A percentile compares a stretch with the other conserved stretches of the same genome.
These are phyloP conservation scores for Oceanites oceanicus DNA, from an alignment of 2,113 vertebrate genomes.

Conservation along the genomic window DNA sequence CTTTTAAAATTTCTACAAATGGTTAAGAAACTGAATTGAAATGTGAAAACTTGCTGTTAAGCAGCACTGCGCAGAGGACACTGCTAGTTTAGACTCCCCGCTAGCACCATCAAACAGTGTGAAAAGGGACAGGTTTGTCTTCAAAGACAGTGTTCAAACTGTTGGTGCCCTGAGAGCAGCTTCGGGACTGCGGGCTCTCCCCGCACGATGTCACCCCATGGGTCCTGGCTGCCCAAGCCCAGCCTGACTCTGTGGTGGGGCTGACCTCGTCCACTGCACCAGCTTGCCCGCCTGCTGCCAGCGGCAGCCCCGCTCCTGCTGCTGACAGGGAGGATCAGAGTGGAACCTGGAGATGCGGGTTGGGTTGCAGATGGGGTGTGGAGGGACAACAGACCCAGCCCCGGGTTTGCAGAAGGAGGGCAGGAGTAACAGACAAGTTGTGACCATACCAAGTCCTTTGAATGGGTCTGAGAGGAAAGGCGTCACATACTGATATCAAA, in stretches of 20 bases:
- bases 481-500: fast-evolving
- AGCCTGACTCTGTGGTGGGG: neutral
- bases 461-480: neutral
- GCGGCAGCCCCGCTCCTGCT: neutral
- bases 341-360: neutral
- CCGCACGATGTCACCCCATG: fast-evolving
- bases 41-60: neutral
- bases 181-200: neutral
- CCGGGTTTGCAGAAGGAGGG: neutral
- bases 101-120: neutral
- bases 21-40: neutral
- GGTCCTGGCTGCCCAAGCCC: neutral
- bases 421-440: neutral
- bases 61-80: neutral
- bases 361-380: neutral
- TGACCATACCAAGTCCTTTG: neutral
- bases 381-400: neutral
- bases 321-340: neutral
- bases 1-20: neutral
- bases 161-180: neutral
- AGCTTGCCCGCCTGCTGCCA: fast-evolving
- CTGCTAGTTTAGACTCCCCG: neutral
- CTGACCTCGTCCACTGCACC: neutral
- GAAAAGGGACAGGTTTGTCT: neutral
- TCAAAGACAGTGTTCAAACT: neutral